A percentile compares a stretch with the other conserved stretches of the same genome.
phyloP scores from a whole-genome alignment of 2,888 invertebrate species.

The Metopia argyrocephala region DNA sequence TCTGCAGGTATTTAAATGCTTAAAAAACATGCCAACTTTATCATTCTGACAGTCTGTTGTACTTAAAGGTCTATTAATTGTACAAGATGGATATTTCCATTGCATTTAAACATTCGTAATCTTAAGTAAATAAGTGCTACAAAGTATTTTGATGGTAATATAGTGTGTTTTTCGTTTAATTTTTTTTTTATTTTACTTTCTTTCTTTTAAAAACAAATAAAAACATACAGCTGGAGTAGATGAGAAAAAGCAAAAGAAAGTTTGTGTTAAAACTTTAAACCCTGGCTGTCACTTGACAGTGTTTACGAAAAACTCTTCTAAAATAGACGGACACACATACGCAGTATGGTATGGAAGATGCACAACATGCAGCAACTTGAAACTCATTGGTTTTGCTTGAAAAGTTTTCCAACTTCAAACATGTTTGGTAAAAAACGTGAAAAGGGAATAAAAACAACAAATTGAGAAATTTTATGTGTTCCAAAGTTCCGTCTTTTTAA shows the following conservation, averaged over 20 bases:
- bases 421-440: background rate
- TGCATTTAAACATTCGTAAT: constrained; percentile 28
- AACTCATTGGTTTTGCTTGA: constrained; percentile 43
- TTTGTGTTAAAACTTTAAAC: constrained; percentile 28
- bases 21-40: background rate
- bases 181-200: background rate
- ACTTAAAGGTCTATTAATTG: constrained; percentile 41
- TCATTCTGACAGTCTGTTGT: background rate
- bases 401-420: constrained; percentile 31
- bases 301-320: constrained; percentile 6
- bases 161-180: background rate
- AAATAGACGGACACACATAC: background rate
- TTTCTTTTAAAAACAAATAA: background rate
- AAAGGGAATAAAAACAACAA: background rate
- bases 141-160: constrained; percentile 37
- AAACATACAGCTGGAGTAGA: background rate
- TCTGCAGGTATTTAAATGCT: background rate
- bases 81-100: constrained; percentile 31
- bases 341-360: background rate
- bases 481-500: constrained; percentile 5
- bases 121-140: constrained; percentile 27
- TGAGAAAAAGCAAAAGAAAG: background rate
- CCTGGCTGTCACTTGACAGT: constrained; percentile 46
- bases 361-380: constrained; percentile 24
- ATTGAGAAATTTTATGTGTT: constrained; percentile 28